A percentile compares a stretch with the other conserved stretches of the same genome.
Evolutionary conservation across 2,113 vertebrate genomes (phyloP).

Genomic region (Emydocephalus ijimae): DNA sequence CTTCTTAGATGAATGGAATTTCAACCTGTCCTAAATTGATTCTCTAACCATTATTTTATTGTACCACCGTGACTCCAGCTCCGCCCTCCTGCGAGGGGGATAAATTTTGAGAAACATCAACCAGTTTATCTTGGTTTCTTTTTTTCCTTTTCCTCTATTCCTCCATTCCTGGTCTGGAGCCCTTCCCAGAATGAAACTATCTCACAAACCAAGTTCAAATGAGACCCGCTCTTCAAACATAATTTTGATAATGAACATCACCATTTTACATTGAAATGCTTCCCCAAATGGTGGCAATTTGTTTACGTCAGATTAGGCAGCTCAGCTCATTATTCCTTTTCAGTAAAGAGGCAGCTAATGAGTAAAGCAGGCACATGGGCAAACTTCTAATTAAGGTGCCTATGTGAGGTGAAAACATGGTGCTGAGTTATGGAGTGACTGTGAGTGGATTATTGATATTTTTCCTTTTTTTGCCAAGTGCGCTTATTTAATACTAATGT

Average conservation of each 20-base stretch:
- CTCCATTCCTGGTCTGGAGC: conserved; percentile 29
- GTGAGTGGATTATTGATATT: conserved; percentile 50
- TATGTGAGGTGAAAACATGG: conserved; percentile 46
- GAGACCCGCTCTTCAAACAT: conserved; percentile 69
- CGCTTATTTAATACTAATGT: conserved; percentile 60
- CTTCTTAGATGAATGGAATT: not conserved
- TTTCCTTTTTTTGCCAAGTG: conserved; percentile 49
- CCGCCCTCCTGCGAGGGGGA: not conserved
- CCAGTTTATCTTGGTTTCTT: not conserved
- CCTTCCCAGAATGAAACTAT: conserved; percentile 46
- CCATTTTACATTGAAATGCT: conserved; percentile 69
- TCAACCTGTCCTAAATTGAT: not conserved
- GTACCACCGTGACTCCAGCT: too few relatives aligned
- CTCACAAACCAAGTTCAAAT: conserved; percentile 65
- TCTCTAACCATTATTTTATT: not conserved
- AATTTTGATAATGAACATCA: conserved; percentile 69
- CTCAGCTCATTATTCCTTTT: conserved; percentile 66
- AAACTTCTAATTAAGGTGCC: conserved; percentile 61
- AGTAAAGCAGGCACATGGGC: conserved; percentile 56
- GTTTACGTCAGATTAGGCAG: conserved; percentile 73
- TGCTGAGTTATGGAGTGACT: conserved; percentile 43
- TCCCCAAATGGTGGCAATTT: conserved; percentile 72
- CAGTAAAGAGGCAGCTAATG: conserved; percentile 68
- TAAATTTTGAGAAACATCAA: not conserved
- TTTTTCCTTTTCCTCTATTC: not conserved